Evolutionary conservation across 1,140 invertebrate genomes (phyloP).

Genomic region (Lutraria rhynchaena): DNA sequence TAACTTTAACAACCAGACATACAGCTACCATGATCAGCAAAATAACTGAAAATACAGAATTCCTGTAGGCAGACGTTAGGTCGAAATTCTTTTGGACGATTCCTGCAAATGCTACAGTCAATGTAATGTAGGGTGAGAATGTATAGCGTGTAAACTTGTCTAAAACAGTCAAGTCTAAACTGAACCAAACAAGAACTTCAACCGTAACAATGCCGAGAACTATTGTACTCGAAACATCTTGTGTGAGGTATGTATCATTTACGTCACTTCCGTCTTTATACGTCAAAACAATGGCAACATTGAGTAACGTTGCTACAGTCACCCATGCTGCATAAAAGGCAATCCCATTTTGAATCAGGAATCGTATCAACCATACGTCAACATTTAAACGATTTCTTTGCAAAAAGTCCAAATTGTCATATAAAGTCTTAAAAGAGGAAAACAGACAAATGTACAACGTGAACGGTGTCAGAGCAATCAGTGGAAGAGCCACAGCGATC

Average conservation of each 20-base stretch:
- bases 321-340: constrained; percentile 79
- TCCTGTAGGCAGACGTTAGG: constrained; percentile 53
- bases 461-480: constrained; percentile 64
- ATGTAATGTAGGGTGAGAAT: constrained; percentile 73
- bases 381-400: constrained; percentile 57
- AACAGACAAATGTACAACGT: constrained; percentile 70
- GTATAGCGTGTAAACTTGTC: constrained; percentile 76
- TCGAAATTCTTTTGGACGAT: constrained; percentile 68
- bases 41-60: constrained; percentile 58
- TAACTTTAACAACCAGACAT: constrained; percentile 56
- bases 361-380: constrained; percentile 73
- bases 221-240: constrained; percentile 61
- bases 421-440: constrained; percentile 64
- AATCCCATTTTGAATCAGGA: constrained; percentile 79
- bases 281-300: constrained; percentile 71
- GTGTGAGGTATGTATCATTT: constrained; percentile 43
- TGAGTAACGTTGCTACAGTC: constrained; percentile 76
- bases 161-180: constrained; percentile 70
- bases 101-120: constrained; percentile 73
- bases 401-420: constrained; percentile 59
- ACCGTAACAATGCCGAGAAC: constrained; percentile 62
- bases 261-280: constrained; percentile 65
- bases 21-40: constrained; percentile 45
- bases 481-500: constrained; percentile 56
- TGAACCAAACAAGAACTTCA: constrained; percentile 67